Percentiles rank a stretch among this genome's conserved stretches.
phyloP scores from a whole-genome alignment of 2,797 vertebrate genomes.

The Characodon lateralis region DNA sequence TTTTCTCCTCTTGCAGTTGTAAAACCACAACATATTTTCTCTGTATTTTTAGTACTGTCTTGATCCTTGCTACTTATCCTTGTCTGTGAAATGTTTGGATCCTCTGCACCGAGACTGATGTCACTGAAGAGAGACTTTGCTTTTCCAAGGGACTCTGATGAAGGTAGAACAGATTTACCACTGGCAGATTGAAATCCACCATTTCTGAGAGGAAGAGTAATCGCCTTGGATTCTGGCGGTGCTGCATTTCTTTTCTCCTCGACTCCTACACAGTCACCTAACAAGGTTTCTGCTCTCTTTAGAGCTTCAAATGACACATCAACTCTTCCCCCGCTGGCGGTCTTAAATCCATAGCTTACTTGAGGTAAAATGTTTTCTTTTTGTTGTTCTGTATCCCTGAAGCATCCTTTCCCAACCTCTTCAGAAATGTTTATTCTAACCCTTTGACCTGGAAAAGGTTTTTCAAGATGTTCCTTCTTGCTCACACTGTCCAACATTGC shows the following conservation, averaged over 20 bases:
- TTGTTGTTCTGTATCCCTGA: constrained; percentile 27
- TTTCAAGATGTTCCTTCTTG: constrained; percentile 27
- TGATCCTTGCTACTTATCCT: constrained; percentile 10
- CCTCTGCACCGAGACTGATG: constrained; percentile 48
- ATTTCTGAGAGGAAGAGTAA: constrained; percentile 8
- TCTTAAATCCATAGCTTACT: constrained; percentile 57
- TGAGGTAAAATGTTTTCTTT: constrained; percentile 62
- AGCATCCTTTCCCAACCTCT: constrained; percentile 59
- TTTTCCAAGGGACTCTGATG: constrained; percentile 79
- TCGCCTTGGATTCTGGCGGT: not conserved
- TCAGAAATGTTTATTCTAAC: constrained; percentile 71
- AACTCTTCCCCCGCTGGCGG: constrained; percentile 82
- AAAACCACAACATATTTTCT: constrained; percentile 36
- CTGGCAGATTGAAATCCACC: constrained; percentile 79
- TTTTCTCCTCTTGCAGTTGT: constrained; percentile 47
- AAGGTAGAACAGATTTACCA: constrained; percentile 79
- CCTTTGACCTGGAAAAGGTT: constrained; percentile 63
- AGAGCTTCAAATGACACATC: constrained; percentile 80
- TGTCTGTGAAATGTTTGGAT: constrained; percentile 1
- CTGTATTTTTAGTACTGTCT: not conserved
- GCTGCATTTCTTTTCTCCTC: constrained; percentile 9
- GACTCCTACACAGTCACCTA: constrained; percentile 39
- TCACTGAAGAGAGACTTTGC: constrained; percentile 79
- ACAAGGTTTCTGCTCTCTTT: constrained; percentile 79
- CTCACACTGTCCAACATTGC: not conserved